phyloP scores from a whole-genome alignment of 2,797 vertebrate genomes.

The Fistularia tabacaria region DNA sequence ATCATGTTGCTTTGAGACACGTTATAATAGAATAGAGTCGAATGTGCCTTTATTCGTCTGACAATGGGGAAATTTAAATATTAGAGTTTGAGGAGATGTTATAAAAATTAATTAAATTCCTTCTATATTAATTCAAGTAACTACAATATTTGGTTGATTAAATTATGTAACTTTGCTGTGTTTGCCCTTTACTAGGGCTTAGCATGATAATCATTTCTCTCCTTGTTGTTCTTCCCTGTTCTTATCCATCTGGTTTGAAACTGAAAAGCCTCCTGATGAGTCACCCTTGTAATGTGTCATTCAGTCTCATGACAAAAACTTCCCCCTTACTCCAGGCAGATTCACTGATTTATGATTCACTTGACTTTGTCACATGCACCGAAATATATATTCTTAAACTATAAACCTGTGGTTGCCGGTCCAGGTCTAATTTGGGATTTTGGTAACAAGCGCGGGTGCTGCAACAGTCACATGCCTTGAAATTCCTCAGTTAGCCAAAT shows the following conservation, averaged over 20 bases:
- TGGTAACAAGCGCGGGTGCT: slow-evolving; percentile 1
- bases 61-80: no score
- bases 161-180: no score
- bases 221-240: not conserved
- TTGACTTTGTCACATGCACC: slow-evolving; percentile 21
- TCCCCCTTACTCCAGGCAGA: slow-evolving; percentile 8
- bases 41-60: no score
- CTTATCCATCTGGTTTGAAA: slow-evolving; percentile 22
- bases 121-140: no score
- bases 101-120: no score
- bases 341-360: not conserved
- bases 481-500: not conserved
- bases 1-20: no score
- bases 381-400: not conserved
- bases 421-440: slow-evolving; percentile 1
- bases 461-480: slow-evolving; percentile 26
- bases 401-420: not conserved
- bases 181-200: no score
- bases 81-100: no score
- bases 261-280: slow-evolving; percentile 34
- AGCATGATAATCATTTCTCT: no score
- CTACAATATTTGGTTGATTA: no score
- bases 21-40: no score
- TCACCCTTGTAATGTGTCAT: slow-evolving; percentile 32
- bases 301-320: slow-evolving; percentile 33